Base-by-base conservation (phyloP, 1,140 invertebrate genomes). In the Drosophila nebulosa region DNA sequence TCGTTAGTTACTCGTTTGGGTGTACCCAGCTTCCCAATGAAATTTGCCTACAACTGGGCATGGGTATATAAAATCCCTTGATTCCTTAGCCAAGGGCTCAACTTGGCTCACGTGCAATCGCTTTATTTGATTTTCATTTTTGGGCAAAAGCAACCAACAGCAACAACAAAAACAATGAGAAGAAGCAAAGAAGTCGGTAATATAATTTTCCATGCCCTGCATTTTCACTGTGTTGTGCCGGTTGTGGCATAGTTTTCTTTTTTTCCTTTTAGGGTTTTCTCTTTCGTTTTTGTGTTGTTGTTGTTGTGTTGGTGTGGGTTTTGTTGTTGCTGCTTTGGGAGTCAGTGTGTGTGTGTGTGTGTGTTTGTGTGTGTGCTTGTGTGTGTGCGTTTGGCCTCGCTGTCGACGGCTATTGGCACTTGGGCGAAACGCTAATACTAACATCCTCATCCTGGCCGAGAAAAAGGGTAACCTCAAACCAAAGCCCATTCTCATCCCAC, bases 111-210 rank as follows among this genome's bases (percentile, higher is more conserved):
- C 81, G 77, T 85, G 81, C 80, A 75, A 79, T 85, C 60, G 66
- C 66, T 86, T 86, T 86, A 86, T 86, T 86, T 86, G 81, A 86
- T 86, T 86, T 86, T 86, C 70, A 88, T 81, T 86, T 86, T 85
- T 79, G 69, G 80, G 81, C 58, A 61, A 66, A 62, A 65, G 4
- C 35, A 39, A 39, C n/a, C 26, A 14, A 65, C 42, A 35, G 46
- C 42, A 73, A 42, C 69, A 64, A 59, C 53, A 10, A 42, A 7
- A 30, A 59, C 5, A 14, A 50, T 9, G 12, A 35, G 30, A 4
- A 24, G 30, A 12, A 46, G 10, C 22, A 51, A 21, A 51, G 32
- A 30, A 42, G 18, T 42, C 58, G 62, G 71, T 52, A 70, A 70
- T 74, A 74, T 78, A 78, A 81, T 78, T 86, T 85, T 56, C 74